Percentiles rank a stretch among this genome's conserved stretches.
These are phyloP conservation scores for Acyrthosiphon pisum DNA, from an alignment of 1,140 invertebrate species.

Conservation along the genomic window DNA sequence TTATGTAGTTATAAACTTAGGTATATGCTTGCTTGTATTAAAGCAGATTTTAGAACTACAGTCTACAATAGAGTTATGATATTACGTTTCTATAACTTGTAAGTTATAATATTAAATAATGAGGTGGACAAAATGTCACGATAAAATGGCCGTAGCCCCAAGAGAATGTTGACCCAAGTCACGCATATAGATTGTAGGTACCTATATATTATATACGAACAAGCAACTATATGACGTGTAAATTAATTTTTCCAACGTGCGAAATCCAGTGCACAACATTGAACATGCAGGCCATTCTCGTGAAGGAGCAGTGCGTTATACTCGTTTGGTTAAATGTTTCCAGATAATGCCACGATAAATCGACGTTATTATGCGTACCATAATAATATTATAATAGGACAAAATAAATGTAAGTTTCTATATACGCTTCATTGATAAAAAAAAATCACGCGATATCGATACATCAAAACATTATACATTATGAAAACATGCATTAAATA, in stretches of 20 bases:
- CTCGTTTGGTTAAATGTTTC: background rate
- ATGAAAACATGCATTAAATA: background rate
- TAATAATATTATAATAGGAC: background rate
- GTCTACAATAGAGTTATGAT: background rate
- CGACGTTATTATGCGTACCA: background rate
- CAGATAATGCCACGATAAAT: background rate
- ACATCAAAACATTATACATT: background rate
- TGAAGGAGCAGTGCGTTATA: background rate
- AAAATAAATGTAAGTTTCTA: background rate
- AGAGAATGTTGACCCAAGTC: background rate
- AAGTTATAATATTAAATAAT: constrained; percentile 1
- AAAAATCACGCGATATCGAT: background rate
- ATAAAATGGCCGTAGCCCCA: background rate
- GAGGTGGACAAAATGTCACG: background rate
- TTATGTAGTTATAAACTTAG: background rate
- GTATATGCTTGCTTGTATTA: background rate
- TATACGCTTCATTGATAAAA: background rate
- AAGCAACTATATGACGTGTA: background rate
- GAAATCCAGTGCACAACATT: background rate
- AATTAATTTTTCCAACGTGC: background rate
- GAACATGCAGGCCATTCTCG: background rate
- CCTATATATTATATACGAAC: too few relatives aligned
- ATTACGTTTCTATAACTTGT: background rate
- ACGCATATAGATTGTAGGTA: too few relatives aligned
- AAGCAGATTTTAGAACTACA: background rate